phyloP scores from a whole-genome alignment of 2,113 vertebrate genomes.

The Grammomys surdaster region DNA sequence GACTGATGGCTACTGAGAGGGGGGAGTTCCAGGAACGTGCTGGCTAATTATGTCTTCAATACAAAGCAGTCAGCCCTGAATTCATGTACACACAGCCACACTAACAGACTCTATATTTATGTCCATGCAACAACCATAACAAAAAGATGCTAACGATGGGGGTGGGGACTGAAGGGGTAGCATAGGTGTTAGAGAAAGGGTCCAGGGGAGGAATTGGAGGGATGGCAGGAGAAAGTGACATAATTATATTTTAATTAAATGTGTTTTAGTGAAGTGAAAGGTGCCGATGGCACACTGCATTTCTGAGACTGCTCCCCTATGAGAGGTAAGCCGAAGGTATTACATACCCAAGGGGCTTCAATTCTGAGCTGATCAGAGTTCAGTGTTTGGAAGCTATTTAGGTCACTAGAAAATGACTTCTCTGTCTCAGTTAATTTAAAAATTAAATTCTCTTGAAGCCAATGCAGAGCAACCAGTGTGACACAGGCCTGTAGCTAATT shows the following conservation, averaged over 20 bases:
- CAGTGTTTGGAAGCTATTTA: slow-evolving; percentile 36
- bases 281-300: not conserved
- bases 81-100: not conserved
- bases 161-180: not conserved
- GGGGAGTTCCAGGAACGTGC: not conserved
- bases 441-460: slow-evolving; percentile 43
- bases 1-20: not conserved
- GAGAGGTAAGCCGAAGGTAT: not conserved
- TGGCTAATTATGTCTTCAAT: too few relatives aligned
- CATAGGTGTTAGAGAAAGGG: not conserved
- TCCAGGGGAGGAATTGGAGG: not conserved
- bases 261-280: not conserved
- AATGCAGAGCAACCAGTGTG: slow-evolving; percentile 32
- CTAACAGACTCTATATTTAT: not conserved
- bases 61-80: not conserved
- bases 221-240: not conserved
- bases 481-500: slow-evolving; percentile 45
- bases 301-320: not conserved
- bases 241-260: not conserved
- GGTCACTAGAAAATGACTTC: slow-evolving; percentile 60
- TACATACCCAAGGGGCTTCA: not conserved
- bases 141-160: not conserved
- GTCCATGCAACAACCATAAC: too few relatives aligned
- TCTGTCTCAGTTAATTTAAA: slow-evolving; percentile 53
- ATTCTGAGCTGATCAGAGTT: slow-evolving; percentile 7